These are phyloP conservation scores for Stegodyphus mimosarum DNA, from an alignment of 1,140 invertebrate species.

Conservation along the genomic window DNA sequence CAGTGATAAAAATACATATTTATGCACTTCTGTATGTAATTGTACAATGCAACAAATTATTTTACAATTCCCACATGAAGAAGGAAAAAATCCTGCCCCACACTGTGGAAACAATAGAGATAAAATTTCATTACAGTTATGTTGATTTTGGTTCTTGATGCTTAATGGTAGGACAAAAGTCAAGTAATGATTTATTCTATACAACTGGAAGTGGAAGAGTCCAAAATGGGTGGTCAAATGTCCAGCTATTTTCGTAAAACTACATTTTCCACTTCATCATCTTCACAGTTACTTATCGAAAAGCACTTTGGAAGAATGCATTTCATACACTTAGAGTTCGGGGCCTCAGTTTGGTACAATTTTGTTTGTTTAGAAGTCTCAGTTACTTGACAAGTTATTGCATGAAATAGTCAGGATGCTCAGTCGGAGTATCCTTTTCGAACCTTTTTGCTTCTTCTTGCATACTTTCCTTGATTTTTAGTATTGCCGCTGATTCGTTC, in stretches of 20 bases:
- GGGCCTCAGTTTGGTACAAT: constrained; percentile 11
- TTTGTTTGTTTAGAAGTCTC: neutral
- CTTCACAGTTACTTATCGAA: constrained; percentile 16
- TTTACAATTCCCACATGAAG: constrained; percentile 24
- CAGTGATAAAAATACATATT: constrained; percentile 58
- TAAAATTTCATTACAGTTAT: neutral
- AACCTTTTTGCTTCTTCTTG: constrained; percentile 99
- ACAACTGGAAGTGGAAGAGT: constrained; percentile 17
- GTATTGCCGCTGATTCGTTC: constrained; percentile 97
- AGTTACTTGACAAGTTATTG: constrained; percentile 51
- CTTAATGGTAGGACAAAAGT: constrained; percentile 6
- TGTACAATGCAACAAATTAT: constrained; percentile 50
- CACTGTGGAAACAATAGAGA: neutral
- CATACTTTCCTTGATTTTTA: constrained; percentile 99
- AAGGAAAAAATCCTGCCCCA: neutral
- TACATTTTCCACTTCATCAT: too few species aligned
- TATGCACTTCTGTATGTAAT: constrained; percentile 57
- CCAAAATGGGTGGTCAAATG: neutral
- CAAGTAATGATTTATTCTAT: constrained; percentile 39
- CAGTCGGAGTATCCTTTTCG: constrained; percentile 88
- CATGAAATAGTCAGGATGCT: constrained; percentile 86
- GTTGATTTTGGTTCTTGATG: neutral
- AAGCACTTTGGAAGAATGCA: constrained; percentile 33
- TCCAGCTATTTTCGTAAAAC: neutral
- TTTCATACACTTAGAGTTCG: neutral